Percentiles rank a stretch among this genome's conserved stretches.
These are phyloP conservation scores for Liodrosophila aerea DNA, from an alignment of 2,888 invertebrate genomes.

Conservation along the genomic window DNA sequence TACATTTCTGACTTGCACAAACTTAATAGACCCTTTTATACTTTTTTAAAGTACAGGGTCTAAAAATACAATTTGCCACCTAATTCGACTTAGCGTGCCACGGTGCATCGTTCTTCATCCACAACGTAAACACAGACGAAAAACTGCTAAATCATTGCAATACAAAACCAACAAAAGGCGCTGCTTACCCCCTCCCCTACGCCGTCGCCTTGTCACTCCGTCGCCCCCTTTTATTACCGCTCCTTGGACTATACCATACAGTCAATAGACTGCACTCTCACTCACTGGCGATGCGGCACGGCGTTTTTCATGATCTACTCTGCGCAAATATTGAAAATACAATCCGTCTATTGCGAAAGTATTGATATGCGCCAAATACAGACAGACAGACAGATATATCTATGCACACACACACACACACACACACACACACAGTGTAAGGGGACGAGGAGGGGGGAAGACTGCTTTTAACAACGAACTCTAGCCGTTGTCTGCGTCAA, in stretches of 20 bases:
- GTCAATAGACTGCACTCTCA: no score
- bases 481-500: conserved; percentile 60
- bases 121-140: conserved; percentile 77
- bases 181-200: conserved; percentile 42
- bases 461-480: conserved; percentile 68
- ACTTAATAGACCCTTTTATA: no score
- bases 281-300: conserved; percentile 11
- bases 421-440: conserved; percentile 7
- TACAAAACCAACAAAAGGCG: conserved; percentile 75
- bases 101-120: conserved; percentile 62
- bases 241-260: not conserved
- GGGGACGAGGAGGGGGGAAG: conserved; percentile 32
- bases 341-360: conserved; percentile 72
- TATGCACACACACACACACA: not conserved
- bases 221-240: not conserved
- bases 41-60: no score
- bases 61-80: no score
- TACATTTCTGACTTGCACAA: no score
- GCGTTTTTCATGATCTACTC: conserved; percentile 51
- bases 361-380: conserved; percentile 67
- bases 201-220: no score
- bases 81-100: no score
- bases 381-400: conserved; percentile 18
- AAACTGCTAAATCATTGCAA: conserved; percentile 78
- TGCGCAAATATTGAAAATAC: conserved; percentile 77